These are phyloP conservation scores for Vesta saturnalis DNA, from an alignment of 2,888 invertebrate species.

Conservation along the genomic window DNA sequence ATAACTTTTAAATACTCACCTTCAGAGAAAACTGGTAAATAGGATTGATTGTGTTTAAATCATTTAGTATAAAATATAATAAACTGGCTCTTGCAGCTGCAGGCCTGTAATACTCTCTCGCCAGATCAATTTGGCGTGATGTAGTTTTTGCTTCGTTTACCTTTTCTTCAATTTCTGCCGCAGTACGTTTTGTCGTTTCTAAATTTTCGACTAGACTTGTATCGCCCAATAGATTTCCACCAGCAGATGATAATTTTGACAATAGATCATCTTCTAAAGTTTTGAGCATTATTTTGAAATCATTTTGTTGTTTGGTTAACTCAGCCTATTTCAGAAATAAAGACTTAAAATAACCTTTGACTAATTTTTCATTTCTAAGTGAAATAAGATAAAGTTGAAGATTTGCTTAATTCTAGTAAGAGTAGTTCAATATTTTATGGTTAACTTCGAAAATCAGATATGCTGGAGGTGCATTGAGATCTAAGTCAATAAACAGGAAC, in stretches of 20 bases:
- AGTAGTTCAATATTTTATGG: too few species aligned
- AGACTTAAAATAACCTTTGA: too few species aligned
- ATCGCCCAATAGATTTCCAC: conserved; percentile 93
- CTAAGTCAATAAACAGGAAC: too few species aligned
- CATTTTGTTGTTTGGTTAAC: conserved; percentile 94
- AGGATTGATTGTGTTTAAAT: conserved; percentile 94
- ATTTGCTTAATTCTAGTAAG: too few species aligned
- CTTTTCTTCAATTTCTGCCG: conserved; percentile 94
- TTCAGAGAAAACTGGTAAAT: conserved; percentile 98
- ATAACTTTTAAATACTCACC: conserved; percentile 66
- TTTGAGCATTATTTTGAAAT: conserved; percentile 95
- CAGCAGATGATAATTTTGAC: conserved; percentile 89
- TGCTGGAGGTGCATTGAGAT: too few species aligned
- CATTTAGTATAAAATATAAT: conserved; percentile 94
- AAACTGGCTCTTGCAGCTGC: conserved; percentile 94
- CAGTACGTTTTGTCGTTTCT: conserved; percentile 95
- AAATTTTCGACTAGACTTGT: conserved; percentile 95
- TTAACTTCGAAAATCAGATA: too few species aligned
- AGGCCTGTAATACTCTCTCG: conserved; percentile 86
- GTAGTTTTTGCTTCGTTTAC: conserved; percentile 93
- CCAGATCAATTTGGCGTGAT: conserved; percentile 91
- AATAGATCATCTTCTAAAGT: conserved; percentile 92
- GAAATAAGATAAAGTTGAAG: too few species aligned
- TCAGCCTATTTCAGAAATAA: too few species aligned
- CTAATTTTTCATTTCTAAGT: too few species aligned